phyloP scores from a whole-genome alignment of 2,888 invertebrate genomes.

The Encarsia formosa region DNA sequence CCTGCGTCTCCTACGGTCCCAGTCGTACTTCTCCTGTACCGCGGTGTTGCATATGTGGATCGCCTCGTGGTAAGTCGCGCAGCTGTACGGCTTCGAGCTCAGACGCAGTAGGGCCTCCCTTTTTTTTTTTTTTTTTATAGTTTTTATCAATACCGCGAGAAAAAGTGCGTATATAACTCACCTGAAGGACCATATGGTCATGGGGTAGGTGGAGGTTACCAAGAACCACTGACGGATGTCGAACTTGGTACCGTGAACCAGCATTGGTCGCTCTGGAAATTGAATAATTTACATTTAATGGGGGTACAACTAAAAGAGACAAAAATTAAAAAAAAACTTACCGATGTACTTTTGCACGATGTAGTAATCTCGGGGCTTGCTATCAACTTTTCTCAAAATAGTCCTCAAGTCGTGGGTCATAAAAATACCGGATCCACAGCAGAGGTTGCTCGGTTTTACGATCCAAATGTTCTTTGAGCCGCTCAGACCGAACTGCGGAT shows the following conservation, averaged over 20 bases:
- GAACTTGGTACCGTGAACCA: conserved; percentile 83
- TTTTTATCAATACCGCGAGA: no score
- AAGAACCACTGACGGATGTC: conserved; percentile 89
- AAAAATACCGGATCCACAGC: conserved; percentile 78
- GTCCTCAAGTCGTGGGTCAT: conserved; percentile 72
- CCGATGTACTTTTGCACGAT: conserved; percentile 90
- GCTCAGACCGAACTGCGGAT: conserved; percentile 54
- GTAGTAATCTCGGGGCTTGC: conserved; percentile 61
- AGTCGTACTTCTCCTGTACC: conserved; percentile 71
- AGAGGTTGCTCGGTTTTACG: conserved; percentile 78
- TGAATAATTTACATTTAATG: no score
- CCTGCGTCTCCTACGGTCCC: conserved; percentile 36
- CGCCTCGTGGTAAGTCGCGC: conserved; percentile 76
- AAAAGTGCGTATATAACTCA: conserved; percentile 37
- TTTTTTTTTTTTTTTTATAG: no score
- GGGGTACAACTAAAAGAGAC: neutral
- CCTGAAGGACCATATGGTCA: conserved; percentile 84
- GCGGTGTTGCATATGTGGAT: conserved; percentile 81
- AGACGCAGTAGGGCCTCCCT: conserved; percentile 80
- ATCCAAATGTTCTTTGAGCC: conserved; percentile 86
- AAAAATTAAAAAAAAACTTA: conserved; percentile 42
- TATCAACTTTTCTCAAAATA: conserved; percentile 62
- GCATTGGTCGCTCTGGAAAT: conserved; percentile 69
- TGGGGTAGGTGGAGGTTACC: conserved; percentile 70
- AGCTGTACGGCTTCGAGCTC: conserved; percentile 76